Conservation (phyloP, 2,888 invertebrate species). For the Nysson spinosus region DNA sequence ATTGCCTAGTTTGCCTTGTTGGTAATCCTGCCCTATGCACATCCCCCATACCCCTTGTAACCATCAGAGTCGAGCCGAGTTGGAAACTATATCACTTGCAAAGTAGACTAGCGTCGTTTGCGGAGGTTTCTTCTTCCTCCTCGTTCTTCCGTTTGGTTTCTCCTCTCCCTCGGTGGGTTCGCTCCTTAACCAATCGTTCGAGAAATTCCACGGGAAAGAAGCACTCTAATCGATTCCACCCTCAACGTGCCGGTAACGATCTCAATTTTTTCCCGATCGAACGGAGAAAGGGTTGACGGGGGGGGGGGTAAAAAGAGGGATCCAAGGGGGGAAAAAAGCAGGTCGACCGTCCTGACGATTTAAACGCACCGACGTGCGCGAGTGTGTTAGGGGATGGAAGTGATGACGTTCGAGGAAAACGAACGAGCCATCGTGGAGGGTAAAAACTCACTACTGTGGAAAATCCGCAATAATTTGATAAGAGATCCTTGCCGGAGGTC, state of each 20-base stretch:
- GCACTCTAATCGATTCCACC: slow-evolving; percentile 49
- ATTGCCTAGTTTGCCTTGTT: slow-evolving; percentile 19
- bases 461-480: slow-evolving; percentile 56
- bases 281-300: too few relatives aligned
- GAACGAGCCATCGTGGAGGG: too few relatives aligned
- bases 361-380: background rate
- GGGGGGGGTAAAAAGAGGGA: background rate
- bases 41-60: slow-evolving; percentile 1
- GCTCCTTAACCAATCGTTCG: background rate
- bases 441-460: too few relatives aligned
- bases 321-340: slow-evolving; percentile 14
- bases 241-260: slow-evolving; percentile 46
- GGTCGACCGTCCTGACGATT: background rate
- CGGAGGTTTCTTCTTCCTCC: background rate
- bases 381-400: background rate
- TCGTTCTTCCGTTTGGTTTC: background rate
- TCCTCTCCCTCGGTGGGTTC: background rate
- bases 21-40: slow-evolving; percentile 19
- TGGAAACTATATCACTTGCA: slow-evolving; percentile 25
- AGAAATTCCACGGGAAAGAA: slow-evolving; percentile 20
- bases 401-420: too few relatives aligned
- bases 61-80: slow-evolving; percentile 12
- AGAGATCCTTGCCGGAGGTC: slow-evolving; percentile 25
- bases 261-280: slow-evolving; percentile 51
- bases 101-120: background rate